Conservation (phyloP, 2,113 vertebrate species). For the Gopherus flavomarginatus region DNA sequence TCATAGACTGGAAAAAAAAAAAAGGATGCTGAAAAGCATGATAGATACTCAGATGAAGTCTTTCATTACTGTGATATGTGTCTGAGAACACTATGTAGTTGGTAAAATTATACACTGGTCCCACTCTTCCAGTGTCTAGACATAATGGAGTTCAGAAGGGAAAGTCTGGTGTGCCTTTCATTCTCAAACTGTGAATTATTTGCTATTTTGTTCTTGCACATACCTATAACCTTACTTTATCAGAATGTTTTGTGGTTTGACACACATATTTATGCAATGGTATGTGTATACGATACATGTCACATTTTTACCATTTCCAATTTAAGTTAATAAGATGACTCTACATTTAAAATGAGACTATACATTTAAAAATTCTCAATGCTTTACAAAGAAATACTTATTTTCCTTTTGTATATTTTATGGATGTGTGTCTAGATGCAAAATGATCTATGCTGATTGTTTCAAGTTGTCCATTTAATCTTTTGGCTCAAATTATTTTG, state of each 20-base stretch:
- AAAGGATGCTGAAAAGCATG: constrained; percentile 3
- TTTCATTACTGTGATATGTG: neutral
- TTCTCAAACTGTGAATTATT: constrained; percentile 24
- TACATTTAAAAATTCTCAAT: neutral
- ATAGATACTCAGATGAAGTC: neutral
- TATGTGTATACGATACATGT: neutral
- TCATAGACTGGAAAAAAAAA: neutral
- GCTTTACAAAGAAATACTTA: neutral
- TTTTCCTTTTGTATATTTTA: neutral
- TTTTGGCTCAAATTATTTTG: constrained; percentile 45
- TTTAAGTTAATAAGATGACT: neutral
- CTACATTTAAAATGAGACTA: neutral
- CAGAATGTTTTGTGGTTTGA: neutral
- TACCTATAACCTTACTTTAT: neutral
- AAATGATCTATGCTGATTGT: constrained; percentile 42
- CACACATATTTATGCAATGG: neutral
- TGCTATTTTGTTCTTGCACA: neutral
- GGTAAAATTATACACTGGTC: neutral
- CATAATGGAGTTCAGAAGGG: neutral
- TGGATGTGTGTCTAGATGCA: constrained; percentile 29
- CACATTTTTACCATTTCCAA: neutral
- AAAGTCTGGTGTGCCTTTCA: neutral
- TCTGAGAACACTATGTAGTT: neutral
- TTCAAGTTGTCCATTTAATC: constrained; percentile 49
- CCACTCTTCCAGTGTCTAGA: neutral